Conservation (phyloP, 2,797 vertebrate genomes). For the Danio aesculapii region DNA sequence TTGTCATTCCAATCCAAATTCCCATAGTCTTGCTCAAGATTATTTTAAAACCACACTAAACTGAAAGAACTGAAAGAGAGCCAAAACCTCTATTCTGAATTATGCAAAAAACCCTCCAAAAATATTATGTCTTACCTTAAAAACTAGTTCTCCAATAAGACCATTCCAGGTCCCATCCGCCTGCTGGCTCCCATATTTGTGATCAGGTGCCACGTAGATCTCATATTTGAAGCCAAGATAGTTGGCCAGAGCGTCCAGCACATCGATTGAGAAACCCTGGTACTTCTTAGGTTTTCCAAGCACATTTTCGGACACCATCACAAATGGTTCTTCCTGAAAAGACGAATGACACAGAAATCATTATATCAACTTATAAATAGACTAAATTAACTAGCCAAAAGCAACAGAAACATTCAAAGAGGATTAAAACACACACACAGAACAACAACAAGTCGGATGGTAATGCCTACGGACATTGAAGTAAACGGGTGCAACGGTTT, state of each 20-base stretch:
- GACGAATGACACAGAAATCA: slow-evolving; percentile 7
- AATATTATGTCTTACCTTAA: slow-evolving; percentile 86
- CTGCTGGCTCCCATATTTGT: slow-evolving; percentile 95
- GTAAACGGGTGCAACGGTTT: slow-evolving; percentile 48
- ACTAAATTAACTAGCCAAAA: slow-evolving; percentile 11
- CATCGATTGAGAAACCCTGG: slow-evolving; percentile 96
- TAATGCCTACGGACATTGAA: slow-evolving; percentile 18
- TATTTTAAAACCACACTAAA: not conserved
- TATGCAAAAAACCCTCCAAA: not conserved
- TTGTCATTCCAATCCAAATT: not conserved
- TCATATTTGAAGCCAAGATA: slow-evolving; percentile 98
- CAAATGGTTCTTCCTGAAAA: slow-evolving; percentile 95
- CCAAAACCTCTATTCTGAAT: not conserved
- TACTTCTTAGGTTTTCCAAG: slow-evolving; percentile 98
- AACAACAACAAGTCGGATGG: not conserved
- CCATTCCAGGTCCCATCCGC: slow-evolving; percentile 96
- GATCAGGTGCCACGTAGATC: slow-evolving; percentile 95
- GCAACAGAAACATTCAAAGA: not conserved
- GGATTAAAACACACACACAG: not conserved
- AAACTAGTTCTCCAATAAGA: slow-evolving; percentile 94
- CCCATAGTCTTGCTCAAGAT: not conserved
- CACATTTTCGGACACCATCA: slow-evolving; percentile 99
- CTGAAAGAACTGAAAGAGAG: too few species aligned
- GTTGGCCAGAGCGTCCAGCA: slow-evolving; percentile 94
- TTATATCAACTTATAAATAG: not conserved